These are phyloP conservation scores for Drosophila obscura DNA, from an alignment of 1,140 invertebrate species.

Conservation along the genomic window DNA sequence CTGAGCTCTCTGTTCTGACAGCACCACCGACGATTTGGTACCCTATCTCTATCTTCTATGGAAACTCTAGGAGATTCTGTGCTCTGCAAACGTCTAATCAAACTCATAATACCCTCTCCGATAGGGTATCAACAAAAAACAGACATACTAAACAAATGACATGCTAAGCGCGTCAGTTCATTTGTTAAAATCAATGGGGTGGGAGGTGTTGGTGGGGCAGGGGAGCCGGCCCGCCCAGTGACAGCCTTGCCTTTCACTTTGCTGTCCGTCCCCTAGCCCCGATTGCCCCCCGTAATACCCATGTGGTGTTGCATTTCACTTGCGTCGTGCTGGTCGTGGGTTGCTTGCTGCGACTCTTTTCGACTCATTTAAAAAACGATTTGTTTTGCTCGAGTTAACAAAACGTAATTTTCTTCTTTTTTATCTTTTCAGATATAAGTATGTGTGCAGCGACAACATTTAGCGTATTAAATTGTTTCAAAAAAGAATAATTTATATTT, in stretches of 20 bases:
- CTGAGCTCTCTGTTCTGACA: background rate
- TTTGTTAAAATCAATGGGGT: constrained; percentile 53
- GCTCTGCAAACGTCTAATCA: background rate
- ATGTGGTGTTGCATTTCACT: constrained; percentile 78
- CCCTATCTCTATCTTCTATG: constrained; percentile 1
- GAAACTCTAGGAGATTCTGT: background rate
- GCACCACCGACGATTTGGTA: too few relatives aligned
- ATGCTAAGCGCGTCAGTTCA: constrained; percentile 70
- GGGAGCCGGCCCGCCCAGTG: constrained; percentile 7
- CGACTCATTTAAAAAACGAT: constrained; percentile 72
- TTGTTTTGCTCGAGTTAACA: constrained; percentile 77
- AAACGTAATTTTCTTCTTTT: constrained; percentile 72
- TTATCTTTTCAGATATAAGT: constrained; percentile 36
- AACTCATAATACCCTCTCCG: background rate
- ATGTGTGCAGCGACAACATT: constrained; percentile 40
- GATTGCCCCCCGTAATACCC: constrained; percentile 39
- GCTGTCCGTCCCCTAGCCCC: constrained; percentile 61
- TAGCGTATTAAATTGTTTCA: constrained; percentile 55
- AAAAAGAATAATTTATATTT: constrained; percentile 53
- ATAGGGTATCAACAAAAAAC: constrained; percentile 6
- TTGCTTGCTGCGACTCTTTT: constrained; percentile 38
- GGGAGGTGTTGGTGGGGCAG: background rate
- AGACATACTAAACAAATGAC: constrained; percentile 60
- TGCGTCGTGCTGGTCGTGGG: constrained; percentile 44
- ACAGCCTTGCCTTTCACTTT: constrained; percentile 5